Percentiles rank a stretch among this genome's conserved stretches.
phyloP scores from a whole-genome alignment of 2,888 invertebrate genomes.

The Nineta flava region DNA sequence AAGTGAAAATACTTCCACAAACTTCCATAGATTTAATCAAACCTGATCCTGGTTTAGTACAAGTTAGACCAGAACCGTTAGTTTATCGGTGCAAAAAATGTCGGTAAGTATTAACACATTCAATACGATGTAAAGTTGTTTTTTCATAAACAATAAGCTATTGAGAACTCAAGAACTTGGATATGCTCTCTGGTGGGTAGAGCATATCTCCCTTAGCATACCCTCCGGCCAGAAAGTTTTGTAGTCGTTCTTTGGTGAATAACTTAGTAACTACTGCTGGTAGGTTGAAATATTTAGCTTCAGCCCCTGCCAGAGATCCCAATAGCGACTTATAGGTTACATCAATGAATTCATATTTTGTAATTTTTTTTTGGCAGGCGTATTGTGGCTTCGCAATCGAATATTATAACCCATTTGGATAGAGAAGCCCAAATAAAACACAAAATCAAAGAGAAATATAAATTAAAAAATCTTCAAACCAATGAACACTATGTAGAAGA shows the following conservation, averaged over 20 bases:
- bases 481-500: slow-evolving; percentile 4
- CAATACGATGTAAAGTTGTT: neutral
- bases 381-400: slow-evolving; percentile 64
- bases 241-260: too few relatives aligned
- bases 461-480: slow-evolving; percentile 18
- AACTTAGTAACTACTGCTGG: too few relatives aligned
- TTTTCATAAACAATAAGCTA: neutral
- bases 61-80: slow-evolving; percentile 63
- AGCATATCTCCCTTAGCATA: too few relatives aligned
- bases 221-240: too few relatives aligned
- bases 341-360: too few relatives aligned
- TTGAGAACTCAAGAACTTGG: too few relatives aligned
- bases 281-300: too few relatives aligned
- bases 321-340: too few relatives aligned
- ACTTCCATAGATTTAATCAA: slow-evolving; percentile 60
- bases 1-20: slow-evolving; percentile 72
- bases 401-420: slow-evolving; percentile 56
- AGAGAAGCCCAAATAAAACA: slow-evolving; percentile 26
- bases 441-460: slow-evolving; percentile 30
- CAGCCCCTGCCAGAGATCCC: too few relatives aligned
- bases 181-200: too few relatives aligned
- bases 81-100: slow-evolving; percentile 75
- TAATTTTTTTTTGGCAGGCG: slow-evolving; percentile 28
- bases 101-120: slow-evolving; percentile 24
- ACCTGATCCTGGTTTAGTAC: slow-evolving; percentile 59